Evolutionary conservation across 2,113 vertebrate genomes (phyloP), one percentile per base, ranked within the genome.

Genomic region (Tragelaphus buxtoni): DNA sequence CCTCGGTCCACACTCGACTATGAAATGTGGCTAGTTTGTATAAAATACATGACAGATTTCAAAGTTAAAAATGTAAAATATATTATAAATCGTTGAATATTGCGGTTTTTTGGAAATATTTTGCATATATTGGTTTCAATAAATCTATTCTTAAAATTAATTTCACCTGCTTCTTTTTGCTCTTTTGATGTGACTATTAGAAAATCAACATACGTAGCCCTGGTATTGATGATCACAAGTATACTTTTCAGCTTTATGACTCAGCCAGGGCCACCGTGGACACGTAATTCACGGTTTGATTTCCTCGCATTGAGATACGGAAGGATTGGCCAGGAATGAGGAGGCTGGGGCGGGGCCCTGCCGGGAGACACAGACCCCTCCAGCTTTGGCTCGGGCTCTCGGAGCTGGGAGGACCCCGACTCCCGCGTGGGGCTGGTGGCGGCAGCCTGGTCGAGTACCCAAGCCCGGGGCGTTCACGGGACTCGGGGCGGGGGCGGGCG

Each of bases 341-440:
- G n/a, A 13, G 65, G 35, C 32, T 3, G 6, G 65, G 61, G 65
- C 35, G 45, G 81, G 79, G 45, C 55, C 86, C 55, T 14, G 80
- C 72, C 12, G 72, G 84, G 39, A 82, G 47, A 22, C 24, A 20
- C 30, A 0, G 58, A 79, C 80, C 74, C 47, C 16, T 18, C 18
- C 0, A 20, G 39, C 24, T 53, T 9, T 2, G 18, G n/a, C 53
- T 18, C 8, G 3, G 3, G 39, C 26, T 16, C 26, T 6, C 0
- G 32, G 11, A 26, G 72, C 55, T 0, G 17, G 26, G 5, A 45
- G n/a, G 30, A 9, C 42, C 53, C 13, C 1, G 32, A 4, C 49
- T 1, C 3, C 22, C 1, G 35, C 26, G 28, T 45, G 4, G 47
- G 11, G 74, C 2, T 28, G 45, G 26, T 17, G 12, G 16, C 2